phyloP scores from a whole-genome alignment of 1,140 invertebrate genomes.

The Chionoecetes opilio region DNA sequence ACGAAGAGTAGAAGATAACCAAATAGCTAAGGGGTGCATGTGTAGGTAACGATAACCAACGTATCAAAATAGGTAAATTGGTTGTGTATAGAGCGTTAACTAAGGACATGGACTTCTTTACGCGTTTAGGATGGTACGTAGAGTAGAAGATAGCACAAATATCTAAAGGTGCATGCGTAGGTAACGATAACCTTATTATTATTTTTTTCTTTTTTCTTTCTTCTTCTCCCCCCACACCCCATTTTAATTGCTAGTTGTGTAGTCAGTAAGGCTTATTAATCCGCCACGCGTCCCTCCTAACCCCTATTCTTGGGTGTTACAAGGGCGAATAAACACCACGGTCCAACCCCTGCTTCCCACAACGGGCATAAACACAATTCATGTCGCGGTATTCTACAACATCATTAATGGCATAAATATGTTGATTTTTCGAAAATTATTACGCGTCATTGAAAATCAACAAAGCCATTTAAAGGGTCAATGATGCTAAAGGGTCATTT shows the following conservation, averaged over 20 bases:
- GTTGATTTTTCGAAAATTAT: constrained; percentile 49
- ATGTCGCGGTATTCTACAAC: background rate
- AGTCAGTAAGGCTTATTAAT: too few species aligned
- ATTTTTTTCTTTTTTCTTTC: background rate
- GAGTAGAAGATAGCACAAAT: too few species aligned
- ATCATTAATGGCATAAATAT: background rate
- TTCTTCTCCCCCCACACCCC: background rate
- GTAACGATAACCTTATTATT: background rate
- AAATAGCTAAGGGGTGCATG: background rate
- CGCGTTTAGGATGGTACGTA: too few species aligned
- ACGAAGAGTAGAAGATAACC: too few species aligned
- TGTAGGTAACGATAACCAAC: too few species aligned
- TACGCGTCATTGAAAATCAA: constrained; percentile 53
- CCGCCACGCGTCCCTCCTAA: too few species aligned
- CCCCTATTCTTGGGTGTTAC: too few species aligned
- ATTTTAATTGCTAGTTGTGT: too few species aligned
- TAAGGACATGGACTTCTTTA: too few species aligned
- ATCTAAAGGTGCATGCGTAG: background rate
- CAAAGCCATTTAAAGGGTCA: constrained; percentile 27
- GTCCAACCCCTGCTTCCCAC: background rate
- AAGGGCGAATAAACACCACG: background rate
- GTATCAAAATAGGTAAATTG: too few species aligned
- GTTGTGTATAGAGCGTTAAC: too few species aligned
- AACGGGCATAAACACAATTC: background rate
- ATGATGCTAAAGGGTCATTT: background rate